Percentiles rank a stretch among this genome's conserved stretches.
Conservation (phyloP, 2,113 vertebrate species). For the Mirza zaza region DNA sequence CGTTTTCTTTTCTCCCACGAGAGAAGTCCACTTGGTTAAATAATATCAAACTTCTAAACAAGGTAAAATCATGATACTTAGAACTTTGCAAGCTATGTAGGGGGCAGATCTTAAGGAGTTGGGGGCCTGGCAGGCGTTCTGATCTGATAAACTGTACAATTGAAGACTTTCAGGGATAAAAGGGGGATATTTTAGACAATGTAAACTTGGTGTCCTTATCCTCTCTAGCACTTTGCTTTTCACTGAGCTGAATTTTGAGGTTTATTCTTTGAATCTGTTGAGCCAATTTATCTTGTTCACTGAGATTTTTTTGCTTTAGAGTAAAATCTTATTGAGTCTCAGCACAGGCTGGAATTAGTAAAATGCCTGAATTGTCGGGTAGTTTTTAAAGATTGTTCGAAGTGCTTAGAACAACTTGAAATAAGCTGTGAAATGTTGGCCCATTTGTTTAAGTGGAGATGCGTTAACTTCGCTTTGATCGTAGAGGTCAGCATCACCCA, state of each 20-base stretch:
- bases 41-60: conserved; percentile 92
- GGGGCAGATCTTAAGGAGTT: rapidly evolving
- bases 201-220: not conserved
- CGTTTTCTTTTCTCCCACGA: conserved; percentile 91
- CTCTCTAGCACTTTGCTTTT: not conserved
- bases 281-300: not conserved
- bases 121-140: rapidly evolving
- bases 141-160: rapidly evolving
- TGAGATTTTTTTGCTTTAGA: not conserved
- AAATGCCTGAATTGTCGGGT: not conserved
- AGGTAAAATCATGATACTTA: conserved; percentile 81
- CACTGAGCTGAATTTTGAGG: not conserved
- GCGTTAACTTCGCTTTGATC: not conserved
- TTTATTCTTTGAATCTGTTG: not conserved
- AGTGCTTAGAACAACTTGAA: not conserved
- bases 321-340: not conserved
- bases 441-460: too few relatives aligned
- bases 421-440: not conserved
- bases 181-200: rapidly evolving
- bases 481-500: rapidly evolving
- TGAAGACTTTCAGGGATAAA: not conserved
- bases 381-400: not conserved
- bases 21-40: conserved; percentile 90
- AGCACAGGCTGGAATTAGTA: not conserved
- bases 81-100: rapidly evolving